Percentiles rank a stretch among this genome's conserved stretches.
Conservation (phyloP, 1,140 invertebrate genomes). For the Notospermus geniculatus region DNA sequence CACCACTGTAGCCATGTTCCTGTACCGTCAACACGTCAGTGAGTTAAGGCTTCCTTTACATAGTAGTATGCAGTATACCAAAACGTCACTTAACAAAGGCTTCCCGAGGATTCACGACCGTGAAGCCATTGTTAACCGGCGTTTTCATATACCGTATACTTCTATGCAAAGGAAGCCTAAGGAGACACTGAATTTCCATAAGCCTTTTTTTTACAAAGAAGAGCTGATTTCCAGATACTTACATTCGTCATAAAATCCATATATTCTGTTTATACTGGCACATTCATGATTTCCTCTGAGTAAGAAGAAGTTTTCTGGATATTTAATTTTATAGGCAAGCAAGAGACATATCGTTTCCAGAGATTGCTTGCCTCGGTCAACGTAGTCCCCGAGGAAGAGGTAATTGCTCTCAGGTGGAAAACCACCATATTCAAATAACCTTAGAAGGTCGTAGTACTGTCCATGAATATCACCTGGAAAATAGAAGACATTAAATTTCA, state of each 20-base stretch:
- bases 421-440: constrained; percentile 99
- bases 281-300: constrained; percentile 69
- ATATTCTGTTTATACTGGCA: constrained; percentile 65
- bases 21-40: too few relatives aligned
- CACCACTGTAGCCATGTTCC: too few relatives aligned
- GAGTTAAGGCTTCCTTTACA: too few relatives aligned
- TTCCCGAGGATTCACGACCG: too few relatives aligned
- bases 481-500: constrained; percentile 8
- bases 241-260: constrained; percentile 61
- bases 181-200: too few relatives aligned
- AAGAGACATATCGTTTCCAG: constrained; percentile 66
- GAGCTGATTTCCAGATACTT: constrained; percentile 29
- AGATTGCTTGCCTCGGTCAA: constrained; percentile 64
- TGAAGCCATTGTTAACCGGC: too few relatives aligned
- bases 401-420: constrained; percentile 99
- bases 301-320: constrained; percentile 67
- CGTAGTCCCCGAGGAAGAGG: constrained; percentile 84
- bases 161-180: too few relatives aligned
- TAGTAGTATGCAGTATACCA: too few relatives aligned
- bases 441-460: constrained; percentile 90
- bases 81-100: neutral
- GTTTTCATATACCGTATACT: too few relatives aligned
- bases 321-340: constrained; percentile 56
- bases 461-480: constrained; percentile 94
- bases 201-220: too few relatives aligned